phyloP scores from a whole-genome alignment of 92 coral and sea anemone genomes.

The Zoanthus gigantus region DNA sequence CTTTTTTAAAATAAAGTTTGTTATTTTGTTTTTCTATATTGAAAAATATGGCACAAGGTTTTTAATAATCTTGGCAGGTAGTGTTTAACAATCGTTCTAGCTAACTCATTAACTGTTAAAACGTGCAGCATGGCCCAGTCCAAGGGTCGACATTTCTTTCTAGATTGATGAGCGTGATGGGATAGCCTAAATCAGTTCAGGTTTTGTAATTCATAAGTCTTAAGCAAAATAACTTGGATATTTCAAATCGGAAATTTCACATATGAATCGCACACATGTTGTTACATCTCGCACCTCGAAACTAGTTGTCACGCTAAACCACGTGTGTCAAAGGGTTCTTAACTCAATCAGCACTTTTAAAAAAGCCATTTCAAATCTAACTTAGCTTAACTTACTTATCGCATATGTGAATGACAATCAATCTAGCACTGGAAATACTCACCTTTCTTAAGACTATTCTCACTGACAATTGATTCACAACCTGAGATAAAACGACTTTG shows the following conservation, averaged over 20 bases:
- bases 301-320: background rate
- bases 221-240: background rate
- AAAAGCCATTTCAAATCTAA: background rate
- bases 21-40: too few species aligned
- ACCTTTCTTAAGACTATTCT: background rate
- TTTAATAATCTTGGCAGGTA: too few species aligned
- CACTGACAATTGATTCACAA: background rate
- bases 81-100: too few species aligned
- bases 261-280: background rate
- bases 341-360: background rate
- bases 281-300: background rate
- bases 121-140: too few species aligned
- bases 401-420: background rate
- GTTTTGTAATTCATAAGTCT: background rate
- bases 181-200: too few species aligned
- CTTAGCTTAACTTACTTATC: background rate
- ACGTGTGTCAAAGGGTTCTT: background rate
- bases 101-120: too few species aligned
- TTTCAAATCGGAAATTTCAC: background rate
- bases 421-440: conserved; percentile 5
- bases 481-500: background rate
- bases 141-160: too few species aligned
- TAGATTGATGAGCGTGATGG: background rate
- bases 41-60: too few species aligned
- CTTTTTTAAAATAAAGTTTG: too few species aligned